Percentiles rank a stretch among this genome's conserved stretches.
phyloP scores from a whole-genome alignment of 1,140 invertebrate genomes.

The Tetramorium parvispinum region DNA sequence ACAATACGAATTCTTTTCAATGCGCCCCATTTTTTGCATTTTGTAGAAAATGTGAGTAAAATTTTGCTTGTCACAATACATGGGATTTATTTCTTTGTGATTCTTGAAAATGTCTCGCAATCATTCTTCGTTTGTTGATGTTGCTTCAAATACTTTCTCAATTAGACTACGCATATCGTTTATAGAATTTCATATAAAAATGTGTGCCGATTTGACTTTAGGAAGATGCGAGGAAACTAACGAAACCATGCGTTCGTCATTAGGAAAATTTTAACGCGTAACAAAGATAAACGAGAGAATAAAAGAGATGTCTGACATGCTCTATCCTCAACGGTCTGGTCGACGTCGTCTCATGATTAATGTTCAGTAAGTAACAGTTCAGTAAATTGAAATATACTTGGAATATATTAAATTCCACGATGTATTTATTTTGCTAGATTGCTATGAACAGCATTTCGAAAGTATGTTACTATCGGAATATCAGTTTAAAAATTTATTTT shows the following conservation, averaged over 20 bases:
- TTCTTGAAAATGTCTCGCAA: not conserved
- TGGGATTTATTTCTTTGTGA: not conserved
- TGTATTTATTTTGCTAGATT: not conserved
- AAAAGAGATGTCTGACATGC: not conserved
- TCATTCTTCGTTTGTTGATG: not conserved
- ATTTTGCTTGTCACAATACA: not conserved
- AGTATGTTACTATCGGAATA: not conserved
- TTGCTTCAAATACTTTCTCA: not conserved
- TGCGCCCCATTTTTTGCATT: not conserved
- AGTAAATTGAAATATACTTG: not conserved
- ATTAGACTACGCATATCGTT: not conserved
- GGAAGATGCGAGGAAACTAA: not conserved
- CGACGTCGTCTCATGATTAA: constrained; percentile 5
- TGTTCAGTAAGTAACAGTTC: constrained; percentile 30
- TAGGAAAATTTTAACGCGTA: not conserved
- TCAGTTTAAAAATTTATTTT: not conserved
- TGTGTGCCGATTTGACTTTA: not conserved
- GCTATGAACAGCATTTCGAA: not conserved
- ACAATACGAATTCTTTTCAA: not conserved
- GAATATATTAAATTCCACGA: not conserved
- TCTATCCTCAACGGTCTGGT: not conserved
- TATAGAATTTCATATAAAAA: not conserved
- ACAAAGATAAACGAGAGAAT: not conserved
- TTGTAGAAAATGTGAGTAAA: not conserved
- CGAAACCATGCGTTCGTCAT: not conserved